Base-by-base conservation (phyloP, 1,140 invertebrate genomes). In the Nasonia giraulti region DNA sequence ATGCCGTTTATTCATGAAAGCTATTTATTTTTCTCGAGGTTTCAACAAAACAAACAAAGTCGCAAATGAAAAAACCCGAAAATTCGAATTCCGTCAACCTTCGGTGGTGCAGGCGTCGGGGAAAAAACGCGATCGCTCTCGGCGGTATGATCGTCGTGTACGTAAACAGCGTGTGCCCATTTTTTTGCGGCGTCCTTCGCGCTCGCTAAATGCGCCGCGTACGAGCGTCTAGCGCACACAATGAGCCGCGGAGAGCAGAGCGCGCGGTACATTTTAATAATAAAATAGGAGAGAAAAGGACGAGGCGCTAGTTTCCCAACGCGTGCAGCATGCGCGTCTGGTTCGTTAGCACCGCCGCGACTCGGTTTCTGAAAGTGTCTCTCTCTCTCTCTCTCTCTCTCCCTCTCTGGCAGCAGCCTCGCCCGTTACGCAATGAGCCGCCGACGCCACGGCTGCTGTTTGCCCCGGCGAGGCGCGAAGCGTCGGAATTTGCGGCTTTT, bases 111-210 rank as follows among this genome's bases (percentile, higher is more conserved):
- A 50, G 4, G 6, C 1, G 6, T 62, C 55, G 55, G 55, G 27
- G 17, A 62, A 50, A 79, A 33, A 79, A 14, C 11, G 66, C 33
- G 40, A 69, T 44, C 62, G 78, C 40, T 37, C 33, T 2, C 5
- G 20, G 6, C 14, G 47, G 17, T 20, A 62, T 62, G n/a, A 20
- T 62, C 55, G 55, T n/a, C 55, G 20, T 62, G n/a, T 44, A 44
- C 8, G 8, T 44, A 44, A 20, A 20, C 17, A 27, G 23, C 68
- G 23, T 74, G 80, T 82, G 47, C 71, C 68, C 80, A 82, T 82
- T 82, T 82, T 77, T 82, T 82, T 47, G 47, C 80, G 27, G 17
- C 31, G 80, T 74, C 80, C 80, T 82, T 82, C 80, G 68, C 80
- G 71, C 80, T 82, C 31, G 47, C 71, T 82, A 82, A 82, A 37